Base-by-base conservation (phyloP, 2,888 invertebrate species). In the Tanytarsus gracilentus region DNA sequence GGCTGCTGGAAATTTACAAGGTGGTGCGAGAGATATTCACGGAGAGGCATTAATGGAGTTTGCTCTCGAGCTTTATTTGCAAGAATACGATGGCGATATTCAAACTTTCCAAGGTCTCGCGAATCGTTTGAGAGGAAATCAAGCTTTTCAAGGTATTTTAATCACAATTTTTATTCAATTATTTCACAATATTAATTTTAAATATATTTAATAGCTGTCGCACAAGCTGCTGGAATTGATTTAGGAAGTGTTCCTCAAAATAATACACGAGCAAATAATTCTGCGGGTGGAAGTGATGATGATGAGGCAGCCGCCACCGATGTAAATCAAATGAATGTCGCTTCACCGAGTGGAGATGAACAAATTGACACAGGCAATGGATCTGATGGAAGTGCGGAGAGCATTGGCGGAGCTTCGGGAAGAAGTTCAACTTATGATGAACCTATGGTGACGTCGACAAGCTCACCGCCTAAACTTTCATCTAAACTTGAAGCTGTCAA, bases 1-100 rank as follows among this genome's bases (percentile, higher is more conserved):
- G 7, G 82, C 76, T 16, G 80, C 84, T 51, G 84, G 92, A 65
- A 89, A 88, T 55, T 88, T 86, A 0, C 72, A 94, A 25, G 76
- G 94, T 6, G 93, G 93, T 67, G 92, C 93, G 11, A 87, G 91
- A n/a, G 94, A 94, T 72, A 92, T 93, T 1, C 95, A 96, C 69
- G 96, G 97, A 71, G 96, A 96, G 72, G 88, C 95, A 0, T 95
- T 97, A 85, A 92, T 97, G 62, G 95, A 96, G 72, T 79, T 97
- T 64, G 97, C 96, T 2, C 95, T 97, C 64, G 96, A 96, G 0
- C 77, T 97, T 1, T 96, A 95, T 66, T 78, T 97, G 26, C 94
- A 96, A 69, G 88, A 88, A 66, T 86, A 88, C 66, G 85, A 85
- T 63, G 79, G 77, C 4, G 79, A 79, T 62, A 71, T 77, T 25